Conservation (phyloP, 1,140 invertebrate species). For the Conopomorpha cramerella region DNA sequence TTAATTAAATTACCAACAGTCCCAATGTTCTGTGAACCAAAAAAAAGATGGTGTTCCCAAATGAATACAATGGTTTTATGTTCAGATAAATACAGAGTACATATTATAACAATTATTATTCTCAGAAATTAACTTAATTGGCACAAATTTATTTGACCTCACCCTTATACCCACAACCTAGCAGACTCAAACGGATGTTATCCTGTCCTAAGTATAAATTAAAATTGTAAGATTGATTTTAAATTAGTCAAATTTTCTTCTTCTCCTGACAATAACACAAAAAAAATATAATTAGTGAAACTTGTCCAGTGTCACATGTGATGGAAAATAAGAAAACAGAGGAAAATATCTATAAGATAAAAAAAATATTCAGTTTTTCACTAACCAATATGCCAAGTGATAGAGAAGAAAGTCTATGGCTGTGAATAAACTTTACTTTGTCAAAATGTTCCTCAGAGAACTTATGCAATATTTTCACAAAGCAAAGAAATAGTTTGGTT, state of each 20-base stretch:
- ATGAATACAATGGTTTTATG: background rate
- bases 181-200: background rate
- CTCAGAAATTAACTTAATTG: background rate
- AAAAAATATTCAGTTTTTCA: background rate
- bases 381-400: too few species aligned
- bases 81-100: background rate
- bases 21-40: background rate
- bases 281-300: background rate
- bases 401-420: too few species aligned
- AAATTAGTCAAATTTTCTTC: background rate
- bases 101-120: background rate
- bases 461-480: too few species aligned
- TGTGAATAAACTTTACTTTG: too few species aligned
- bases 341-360: background rate
- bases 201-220: background rate
- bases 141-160: background rate
- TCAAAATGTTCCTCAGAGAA: too few species aligned
- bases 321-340: background rate
- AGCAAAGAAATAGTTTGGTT: too few species aligned
- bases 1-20: background rate
- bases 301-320: background rate
- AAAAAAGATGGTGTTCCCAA: background rate
- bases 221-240: background rate
- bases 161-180: background rate
- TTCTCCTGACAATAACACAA: background rate